Base-by-base conservation (phyloP, 2,888 invertebrate species). In the Tetrapedia diversipes region DNA sequence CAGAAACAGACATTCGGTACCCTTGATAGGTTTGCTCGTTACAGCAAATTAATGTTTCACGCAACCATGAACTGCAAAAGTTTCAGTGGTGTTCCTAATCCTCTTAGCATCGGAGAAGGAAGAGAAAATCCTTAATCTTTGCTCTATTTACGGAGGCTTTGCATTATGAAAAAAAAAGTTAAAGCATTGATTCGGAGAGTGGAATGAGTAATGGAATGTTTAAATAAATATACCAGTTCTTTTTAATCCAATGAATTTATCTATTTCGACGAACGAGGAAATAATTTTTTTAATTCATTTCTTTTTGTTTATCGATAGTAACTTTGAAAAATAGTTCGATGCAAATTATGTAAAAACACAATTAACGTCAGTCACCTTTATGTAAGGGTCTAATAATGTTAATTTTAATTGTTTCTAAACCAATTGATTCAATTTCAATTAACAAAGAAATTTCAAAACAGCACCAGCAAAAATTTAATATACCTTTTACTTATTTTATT, bases 51-150 rank as follows among this genome's bases (percentile, higher is more conserved):
- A 24, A 73, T 45, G 6, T 57, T 51, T 51, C 47, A 49, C 14
- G 14, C 4, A 32, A 8, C 41, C 29, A 43, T n/a, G n/a, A 60
- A 69, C 39, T 19, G 29, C 39, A 24, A 51, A 72, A 60, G 53
- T 72, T 71, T 39, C 43, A 39, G 45, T 29, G 39, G 24, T 34
- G 39, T 72, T 54, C 27, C 53, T 47, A 43, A 65, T 54, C 65
- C 65, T 56, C 54, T 65, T 65, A 65, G 4, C 32, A 43, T 47
- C 39, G 34, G 19, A 14, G 45, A 34, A 19, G 54, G n/a, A 54
- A 39, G 51, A 64, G 43, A 37, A 45, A 69, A 54, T 67, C 29
- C 56, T 54, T 24, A 65, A 34, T 41, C 54, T 24, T 32, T 41
- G 16, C 29, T 43, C 43, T 41, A 43, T 56, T 56, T 56, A 56